Evolutionary conservation across 37 sponge, comb jelly and placozoan species (phyloP).

Genomic region (Spongilla lacustris): DNA sequence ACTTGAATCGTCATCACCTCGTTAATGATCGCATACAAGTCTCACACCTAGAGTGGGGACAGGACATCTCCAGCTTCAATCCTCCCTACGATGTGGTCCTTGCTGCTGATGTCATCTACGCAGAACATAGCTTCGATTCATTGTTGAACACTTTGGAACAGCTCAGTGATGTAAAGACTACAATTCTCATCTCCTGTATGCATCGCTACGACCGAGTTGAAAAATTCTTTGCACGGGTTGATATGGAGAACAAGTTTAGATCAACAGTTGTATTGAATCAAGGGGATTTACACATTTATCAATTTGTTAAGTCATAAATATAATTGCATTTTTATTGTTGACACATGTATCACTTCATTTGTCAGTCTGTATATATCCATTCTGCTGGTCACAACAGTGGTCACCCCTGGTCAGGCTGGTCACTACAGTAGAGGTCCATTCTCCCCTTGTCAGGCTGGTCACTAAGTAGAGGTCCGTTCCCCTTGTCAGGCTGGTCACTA

Average conservation of each 20-base stretch:
- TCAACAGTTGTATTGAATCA: constrained; percentile 3
- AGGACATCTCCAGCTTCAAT: background rate
- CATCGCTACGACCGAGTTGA: constrained; percentile 59
- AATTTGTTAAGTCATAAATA: background rate
- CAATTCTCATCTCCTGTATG: constrained; percentile 45
- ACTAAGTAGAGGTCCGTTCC: no score
- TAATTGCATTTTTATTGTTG: background rate
- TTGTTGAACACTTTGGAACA: constrained; percentile 49
- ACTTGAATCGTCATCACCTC: constrained; percentile 41
- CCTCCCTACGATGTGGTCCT: constrained; percentile 66
- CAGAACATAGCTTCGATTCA: constrained; percentile 42
- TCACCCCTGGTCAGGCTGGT: no score
- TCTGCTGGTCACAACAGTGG: no score
- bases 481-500: no score
- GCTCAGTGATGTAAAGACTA: constrained; percentile 20
- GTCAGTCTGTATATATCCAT: no score
- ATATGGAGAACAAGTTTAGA: constrained; percentile 2
- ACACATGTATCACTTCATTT: no score
- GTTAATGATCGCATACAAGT: constrained; percentile 17
- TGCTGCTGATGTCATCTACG: constrained; percentile 79
- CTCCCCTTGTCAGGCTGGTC: no score
- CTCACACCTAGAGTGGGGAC: constrained; percentile 56
- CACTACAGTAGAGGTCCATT: no score
- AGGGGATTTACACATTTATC: background rate
- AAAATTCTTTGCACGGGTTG: constrained; percentile 38